Evolutionary conservation across 2,797 vertebrate genomes (phyloP).

Genomic region (Gastrophryne carolinensis): DNA sequence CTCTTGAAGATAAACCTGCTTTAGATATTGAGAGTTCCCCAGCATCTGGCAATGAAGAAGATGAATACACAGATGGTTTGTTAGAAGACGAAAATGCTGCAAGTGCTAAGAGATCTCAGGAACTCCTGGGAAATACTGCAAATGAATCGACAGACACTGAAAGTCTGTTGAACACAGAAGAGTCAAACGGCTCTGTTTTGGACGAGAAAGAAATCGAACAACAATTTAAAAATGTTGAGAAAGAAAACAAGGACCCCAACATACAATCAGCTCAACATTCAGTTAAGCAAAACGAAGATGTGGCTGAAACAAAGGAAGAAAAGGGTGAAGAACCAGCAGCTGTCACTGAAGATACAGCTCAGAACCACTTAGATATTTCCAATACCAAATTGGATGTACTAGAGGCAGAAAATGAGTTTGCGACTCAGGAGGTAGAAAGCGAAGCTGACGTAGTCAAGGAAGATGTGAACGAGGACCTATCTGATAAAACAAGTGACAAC

Average conservation of each 20-base stretch:
- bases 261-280: background rate
- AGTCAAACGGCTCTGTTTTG: too few species aligned
- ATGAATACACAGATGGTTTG: conserved; percentile 62
- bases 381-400: background rate
- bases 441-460: conserved; percentile 11
- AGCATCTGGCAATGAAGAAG: conserved; percentile 34
- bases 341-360: background rate
- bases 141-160: background rate
- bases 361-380: background rate
- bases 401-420: background rate
- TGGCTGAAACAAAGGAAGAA: background rate
- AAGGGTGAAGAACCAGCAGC: background rate
- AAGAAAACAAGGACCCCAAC: background rate
- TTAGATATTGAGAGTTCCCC: conserved; percentile 45
- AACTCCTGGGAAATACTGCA: conserved; percentile 21
- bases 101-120: conserved; percentile 59
- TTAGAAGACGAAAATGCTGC: conserved; percentile 92
- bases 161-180: too few species aligned
- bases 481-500: background rate
- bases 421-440: background rate
- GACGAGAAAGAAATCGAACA: too few species aligned
- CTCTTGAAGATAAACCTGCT: conserved; percentile 41
- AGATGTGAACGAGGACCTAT: background rate
- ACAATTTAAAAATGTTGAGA: conserved; percentile 43
- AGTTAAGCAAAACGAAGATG: background rate